A percentile compares a stretch with the other conserved stretches of the same genome.
Evolutionary conservation across 2,888 invertebrate species (phyloP).

Genomic region (Diaphora mendica): DNA sequence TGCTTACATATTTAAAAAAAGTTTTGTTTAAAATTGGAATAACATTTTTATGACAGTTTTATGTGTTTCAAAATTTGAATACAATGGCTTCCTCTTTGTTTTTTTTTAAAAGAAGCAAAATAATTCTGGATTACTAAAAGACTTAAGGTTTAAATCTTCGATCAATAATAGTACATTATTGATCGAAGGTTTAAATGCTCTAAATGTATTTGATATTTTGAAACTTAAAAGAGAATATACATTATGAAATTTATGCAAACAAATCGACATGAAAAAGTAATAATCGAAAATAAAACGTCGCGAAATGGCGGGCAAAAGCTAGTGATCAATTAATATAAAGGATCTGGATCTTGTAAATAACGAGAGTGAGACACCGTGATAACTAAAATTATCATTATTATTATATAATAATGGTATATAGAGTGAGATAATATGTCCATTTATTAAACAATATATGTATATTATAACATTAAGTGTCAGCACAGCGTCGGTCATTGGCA

Average conservation of each 20-base stretch:
- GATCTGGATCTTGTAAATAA: neutral
- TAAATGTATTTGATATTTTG: no score
- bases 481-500: neutral
- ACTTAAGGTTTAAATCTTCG: no score
- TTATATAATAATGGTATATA: conserved; percentile 4
- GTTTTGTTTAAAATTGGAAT: neutral
- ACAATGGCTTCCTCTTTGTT: neutral
- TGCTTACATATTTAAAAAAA: neutral
- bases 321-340: neutral
- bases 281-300: neutral
- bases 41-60: neutral
- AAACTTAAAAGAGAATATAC: no score
- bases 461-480: neutral
- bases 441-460: neutral
- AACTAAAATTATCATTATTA: conserved; percentile 8
- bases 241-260: no score
- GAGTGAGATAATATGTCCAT: neutral
- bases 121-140: no score
- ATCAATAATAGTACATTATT: no score
- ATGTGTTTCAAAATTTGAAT: neutral
- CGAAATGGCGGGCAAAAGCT: neutral
- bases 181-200: no score
- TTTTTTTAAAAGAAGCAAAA: neutral
- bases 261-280: neutral
- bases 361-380: neutral